Evolutionary conservation across 23 tunicate species (phyloP).

Genomic region (Trididemnum nubilum): DNA sequence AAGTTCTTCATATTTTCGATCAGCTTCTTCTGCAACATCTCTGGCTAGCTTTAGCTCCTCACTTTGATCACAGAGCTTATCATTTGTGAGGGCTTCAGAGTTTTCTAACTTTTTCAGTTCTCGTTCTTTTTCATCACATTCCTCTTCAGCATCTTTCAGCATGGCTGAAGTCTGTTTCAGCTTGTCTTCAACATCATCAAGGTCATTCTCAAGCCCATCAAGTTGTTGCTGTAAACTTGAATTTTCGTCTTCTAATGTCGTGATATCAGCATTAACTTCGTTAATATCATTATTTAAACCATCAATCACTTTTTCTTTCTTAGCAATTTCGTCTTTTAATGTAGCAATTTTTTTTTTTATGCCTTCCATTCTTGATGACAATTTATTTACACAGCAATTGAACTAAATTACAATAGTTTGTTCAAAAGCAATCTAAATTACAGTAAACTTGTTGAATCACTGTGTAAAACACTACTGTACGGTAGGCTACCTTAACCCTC

Average conservation of each 20-base stretch:
- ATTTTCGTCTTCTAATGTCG: background rate
- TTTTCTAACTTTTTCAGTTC: conserved; percentile 3
- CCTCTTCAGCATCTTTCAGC: conserved; percentile 3
- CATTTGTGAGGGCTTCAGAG: background rate
- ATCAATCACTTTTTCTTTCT: conserved; percentile 23
- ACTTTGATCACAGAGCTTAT: conserved; percentile 8
- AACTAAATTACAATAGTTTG: too few relatives aligned
- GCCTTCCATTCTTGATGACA: conserved; percentile 43
- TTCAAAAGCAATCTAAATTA: too few relatives aligned
- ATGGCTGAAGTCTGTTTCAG: background rate
- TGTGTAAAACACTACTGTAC: too few relatives aligned
- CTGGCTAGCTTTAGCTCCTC: conserved; percentile 31
- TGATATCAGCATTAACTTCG: background rate
- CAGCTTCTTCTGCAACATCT: conserved; percentile 46
- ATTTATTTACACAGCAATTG: background rate
- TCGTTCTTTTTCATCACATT: conserved; percentile 23
- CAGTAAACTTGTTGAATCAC: too few relatives aligned
- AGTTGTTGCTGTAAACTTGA: background rate
- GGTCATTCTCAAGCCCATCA: conserved; percentile 20
- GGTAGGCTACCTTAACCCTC: too few relatives aligned
- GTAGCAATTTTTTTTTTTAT: conserved; percentile 40
- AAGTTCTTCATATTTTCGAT: conserved; percentile 51
- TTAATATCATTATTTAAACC: conserved; percentile 4
- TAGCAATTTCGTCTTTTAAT: conserved; percentile 17
- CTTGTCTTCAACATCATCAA: conserved; percentile 44